phyloP scores from a whole-genome alignment of 2,113 vertebrate species.

The Mobula birostris region DNA sequence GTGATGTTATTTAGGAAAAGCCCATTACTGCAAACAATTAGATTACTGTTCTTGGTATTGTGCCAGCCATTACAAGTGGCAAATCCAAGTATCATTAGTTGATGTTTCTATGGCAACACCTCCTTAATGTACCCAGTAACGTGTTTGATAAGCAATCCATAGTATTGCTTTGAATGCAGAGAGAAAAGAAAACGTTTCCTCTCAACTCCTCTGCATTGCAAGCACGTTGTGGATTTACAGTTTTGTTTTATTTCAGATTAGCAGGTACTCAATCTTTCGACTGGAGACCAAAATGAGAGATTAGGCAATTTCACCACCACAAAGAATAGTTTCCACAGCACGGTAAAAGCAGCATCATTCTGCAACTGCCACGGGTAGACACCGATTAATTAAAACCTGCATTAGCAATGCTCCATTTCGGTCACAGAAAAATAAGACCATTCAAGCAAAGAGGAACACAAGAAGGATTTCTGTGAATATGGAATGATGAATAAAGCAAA shows the following conservation, averaged over 20 bases:
- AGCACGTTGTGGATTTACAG: constrained; percentile 43
- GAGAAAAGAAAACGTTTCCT: constrained; percentile 44
- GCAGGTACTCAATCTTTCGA: constrained; percentile 47
- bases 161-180: constrained; percentile 51
- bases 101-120: constrained; percentile 52
- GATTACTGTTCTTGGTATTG: constrained; percentile 44
- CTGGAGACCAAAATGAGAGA: constrained; percentile 46
- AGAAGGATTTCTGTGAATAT: background rate
- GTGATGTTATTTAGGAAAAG: constrained; percentile 50
- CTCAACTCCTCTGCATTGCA: constrained; percentile 41
- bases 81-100: constrained; percentile 44
- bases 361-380: constrained; percentile 43
- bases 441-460: background rate
- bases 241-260: constrained; percentile 48
- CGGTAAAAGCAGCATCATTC: constrained; percentile 46
- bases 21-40: constrained; percentile 45
- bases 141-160: constrained; percentile 54
- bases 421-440: background rate
- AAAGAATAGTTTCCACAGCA: constrained; percentile 50
- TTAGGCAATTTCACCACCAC: constrained; percentile 52
- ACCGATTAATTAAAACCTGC: constrained; percentile 50
- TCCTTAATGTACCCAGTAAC: constrained; percentile 55
- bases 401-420: constrained; percentile 42
- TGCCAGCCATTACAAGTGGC: constrained; percentile 50
- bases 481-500: background rate